phyloP scores from a whole-genome alignment of 2,113 vertebrate species.

The Nanger granti region DNA sequence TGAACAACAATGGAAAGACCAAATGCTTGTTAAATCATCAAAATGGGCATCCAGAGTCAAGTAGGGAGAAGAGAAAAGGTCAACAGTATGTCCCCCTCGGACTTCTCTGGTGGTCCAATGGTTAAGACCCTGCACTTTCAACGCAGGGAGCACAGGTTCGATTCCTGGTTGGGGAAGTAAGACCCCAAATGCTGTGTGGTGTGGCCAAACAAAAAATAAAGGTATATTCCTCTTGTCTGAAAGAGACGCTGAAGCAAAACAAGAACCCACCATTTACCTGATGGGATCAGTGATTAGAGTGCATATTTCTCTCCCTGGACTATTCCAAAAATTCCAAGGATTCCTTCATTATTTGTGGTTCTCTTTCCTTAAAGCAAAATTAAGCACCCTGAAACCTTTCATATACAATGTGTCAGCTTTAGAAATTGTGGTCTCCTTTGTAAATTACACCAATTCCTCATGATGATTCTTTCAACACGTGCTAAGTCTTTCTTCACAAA shows the following conservation, averaged over 20 bases:
- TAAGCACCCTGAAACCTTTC: not conserved
- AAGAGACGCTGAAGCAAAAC: not conserved
- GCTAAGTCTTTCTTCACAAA: slow-evolving; percentile 45
- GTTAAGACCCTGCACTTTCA: not conserved
- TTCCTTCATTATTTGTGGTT: not conserved
- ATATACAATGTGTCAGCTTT: not conserved
- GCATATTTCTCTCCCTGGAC: not conserved
- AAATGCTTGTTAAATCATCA: not conserved
- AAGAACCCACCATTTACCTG: not conserved
- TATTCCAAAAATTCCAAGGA: not conserved
- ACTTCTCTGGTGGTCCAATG: not conserved
- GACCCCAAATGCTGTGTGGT: not conserved
- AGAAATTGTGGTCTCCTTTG: slow-evolving; percentile 36
- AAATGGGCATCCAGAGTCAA: not conserved
- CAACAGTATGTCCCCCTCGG: not conserved
- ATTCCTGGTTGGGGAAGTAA: not conserved
- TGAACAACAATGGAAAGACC: not conserved
- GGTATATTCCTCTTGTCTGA: not conserved
- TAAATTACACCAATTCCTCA: slow-evolving; percentile 15
- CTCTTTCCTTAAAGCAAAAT: not conserved
- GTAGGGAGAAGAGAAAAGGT: not conserved
- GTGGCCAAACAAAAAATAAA: not conserved
- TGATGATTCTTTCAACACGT: slow-evolving; percentile 48
- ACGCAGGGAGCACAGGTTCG: not conserved
- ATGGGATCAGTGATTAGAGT: not conserved